These are phyloP conservation scores for Thymelicus sylvestris DNA, from an alignment of 2,888 invertebrate genomes.

Conservation along the genomic window DNA sequence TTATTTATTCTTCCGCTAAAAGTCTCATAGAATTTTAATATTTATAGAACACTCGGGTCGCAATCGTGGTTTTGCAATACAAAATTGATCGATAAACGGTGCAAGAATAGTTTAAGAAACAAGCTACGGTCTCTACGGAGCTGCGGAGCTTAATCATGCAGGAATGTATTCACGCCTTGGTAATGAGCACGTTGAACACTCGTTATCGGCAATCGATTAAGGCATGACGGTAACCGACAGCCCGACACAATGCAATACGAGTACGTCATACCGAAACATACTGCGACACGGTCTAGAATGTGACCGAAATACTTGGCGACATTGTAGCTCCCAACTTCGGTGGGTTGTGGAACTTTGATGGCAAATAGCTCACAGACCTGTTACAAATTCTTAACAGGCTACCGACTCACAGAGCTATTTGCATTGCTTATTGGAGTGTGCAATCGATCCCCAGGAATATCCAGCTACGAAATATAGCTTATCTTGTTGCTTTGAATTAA, in stretches of 20 bases:
- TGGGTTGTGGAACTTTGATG: constrained; percentile 33
- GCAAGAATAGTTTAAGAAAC: constrained; percentile 36
- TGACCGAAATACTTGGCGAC: constrained; percentile 30
- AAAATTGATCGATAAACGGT: constrained; percentile 11
- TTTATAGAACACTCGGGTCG: background rate
- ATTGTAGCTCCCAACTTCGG: constrained; percentile 25
- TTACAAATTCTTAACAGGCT: constrained; percentile 19
- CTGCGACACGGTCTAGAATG: constrained; percentile 27
- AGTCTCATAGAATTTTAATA: background rate
- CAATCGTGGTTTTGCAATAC: background rate
- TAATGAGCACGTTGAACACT: constrained; percentile 27
- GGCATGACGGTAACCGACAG: constrained; percentile 26
- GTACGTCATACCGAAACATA: constrained; percentile 29
- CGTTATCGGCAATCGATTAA: constrained; percentile 27
- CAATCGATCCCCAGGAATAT: background rate
- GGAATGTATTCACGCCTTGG: constrained; percentile 29
- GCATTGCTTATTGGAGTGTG: constrained; percentile 18
- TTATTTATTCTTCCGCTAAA: no score
- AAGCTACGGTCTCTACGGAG: background rate
- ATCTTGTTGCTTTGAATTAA: background rate
- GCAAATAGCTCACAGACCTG: constrained; percentile 22
- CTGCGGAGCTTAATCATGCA: constrained; percentile 14
- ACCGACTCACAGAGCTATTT: background rate
- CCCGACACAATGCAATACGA: constrained; percentile 39
- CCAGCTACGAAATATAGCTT: background rate